Evolutionary conservation across 2,888 invertebrate species (phyloP).

Genomic region (Dendrolimus houi): DNA sequence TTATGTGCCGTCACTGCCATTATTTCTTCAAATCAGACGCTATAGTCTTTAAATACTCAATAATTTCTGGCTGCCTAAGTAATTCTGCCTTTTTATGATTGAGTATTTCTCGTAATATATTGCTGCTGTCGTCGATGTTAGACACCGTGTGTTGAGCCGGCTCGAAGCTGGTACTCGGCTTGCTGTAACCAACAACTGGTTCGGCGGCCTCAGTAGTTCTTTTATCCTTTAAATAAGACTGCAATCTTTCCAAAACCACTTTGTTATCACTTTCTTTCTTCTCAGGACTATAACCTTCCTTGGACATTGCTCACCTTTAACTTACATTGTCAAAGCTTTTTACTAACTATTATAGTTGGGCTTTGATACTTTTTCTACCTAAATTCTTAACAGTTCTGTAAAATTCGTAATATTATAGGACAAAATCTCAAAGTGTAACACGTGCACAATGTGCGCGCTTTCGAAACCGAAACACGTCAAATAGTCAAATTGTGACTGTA

Average conservation of each 20-base stretch:
- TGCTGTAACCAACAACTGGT: slow-evolving; percentile 37
- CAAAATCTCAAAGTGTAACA: slow-evolving; percentile 17
- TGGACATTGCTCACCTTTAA: slow-evolving; percentile 50
- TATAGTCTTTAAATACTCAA: slow-evolving; percentile 55
- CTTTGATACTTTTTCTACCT: too few relatives aligned
- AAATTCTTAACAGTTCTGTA: not conserved
- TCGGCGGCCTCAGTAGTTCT: slow-evolving; percentile 49
- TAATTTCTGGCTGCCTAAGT: slow-evolving; percentile 62
- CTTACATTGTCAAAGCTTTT: slow-evolving; percentile 22
- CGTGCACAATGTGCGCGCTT: slow-evolving; percentile 35
- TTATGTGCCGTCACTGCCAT: slow-evolving; percentile 61
- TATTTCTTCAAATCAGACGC: slow-evolving; percentile 59
- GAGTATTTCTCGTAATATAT: slow-evolving; percentile 58
- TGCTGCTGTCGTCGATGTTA: slow-evolving; percentile 50
- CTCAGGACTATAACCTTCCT: slow-evolving; percentile 69
- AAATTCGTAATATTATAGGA: slow-evolving; percentile 7
- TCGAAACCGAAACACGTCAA: not conserved
- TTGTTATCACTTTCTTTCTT: slow-evolving; percentile 69
- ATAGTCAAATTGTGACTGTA: too few relatives aligned
- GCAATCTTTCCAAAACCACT: slow-evolving; percentile 66
- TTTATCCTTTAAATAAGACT: slow-evolving; percentile 67
- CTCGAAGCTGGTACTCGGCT: slow-evolving; percentile 61
- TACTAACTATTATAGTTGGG: not conserved
- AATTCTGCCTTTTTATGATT: slow-evolving; percentile 67
- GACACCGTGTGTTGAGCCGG: slow-evolving; percentile 31